A percentile compares a stretch with the other conserved stretches of the same genome.
Evolutionary conservation across 2,113 vertebrate genomes (phyloP).

Genomic region (Mystacornis crossleyi): DNA sequence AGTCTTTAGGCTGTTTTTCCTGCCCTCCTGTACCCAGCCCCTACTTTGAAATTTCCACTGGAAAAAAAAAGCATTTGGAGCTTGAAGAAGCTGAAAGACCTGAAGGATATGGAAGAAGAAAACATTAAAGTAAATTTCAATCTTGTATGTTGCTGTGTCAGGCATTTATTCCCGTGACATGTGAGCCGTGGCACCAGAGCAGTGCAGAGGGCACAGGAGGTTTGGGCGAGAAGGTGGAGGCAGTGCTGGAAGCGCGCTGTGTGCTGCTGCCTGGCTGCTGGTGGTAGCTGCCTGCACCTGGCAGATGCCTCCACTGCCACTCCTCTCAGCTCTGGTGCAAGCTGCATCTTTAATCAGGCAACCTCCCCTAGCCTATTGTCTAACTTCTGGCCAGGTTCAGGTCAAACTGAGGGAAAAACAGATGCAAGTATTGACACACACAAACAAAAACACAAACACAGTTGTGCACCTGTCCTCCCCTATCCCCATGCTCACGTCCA

Average conservation of each 20-base stretch:
- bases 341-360: accelerated
- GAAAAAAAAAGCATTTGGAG: neutral
- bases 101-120: neutral
- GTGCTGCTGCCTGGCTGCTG: neutral
- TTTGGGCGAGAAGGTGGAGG: neutral
- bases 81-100: neutral
- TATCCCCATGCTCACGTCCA: accelerated
- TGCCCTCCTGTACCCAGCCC: accelerated
- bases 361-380: neutral
- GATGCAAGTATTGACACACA: neutral
- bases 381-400: neutral
- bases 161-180: neutral
- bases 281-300: neutral
- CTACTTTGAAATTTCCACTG: neutral
- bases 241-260: accelerated
- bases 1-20: neutral
- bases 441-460: no score
- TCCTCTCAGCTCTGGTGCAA: neutral
- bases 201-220: neutral
- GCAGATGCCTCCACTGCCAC: neutral
- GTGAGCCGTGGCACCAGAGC: accelerated
- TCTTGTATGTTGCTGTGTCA: neutral
- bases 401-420: neutral
- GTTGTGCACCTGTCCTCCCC: accelerated
- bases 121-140: neutral